These are phyloP conservation scores for Melipona bicolor DNA, from an alignment of 2,888 invertebrate species.

Conservation along the genomic window DNA sequence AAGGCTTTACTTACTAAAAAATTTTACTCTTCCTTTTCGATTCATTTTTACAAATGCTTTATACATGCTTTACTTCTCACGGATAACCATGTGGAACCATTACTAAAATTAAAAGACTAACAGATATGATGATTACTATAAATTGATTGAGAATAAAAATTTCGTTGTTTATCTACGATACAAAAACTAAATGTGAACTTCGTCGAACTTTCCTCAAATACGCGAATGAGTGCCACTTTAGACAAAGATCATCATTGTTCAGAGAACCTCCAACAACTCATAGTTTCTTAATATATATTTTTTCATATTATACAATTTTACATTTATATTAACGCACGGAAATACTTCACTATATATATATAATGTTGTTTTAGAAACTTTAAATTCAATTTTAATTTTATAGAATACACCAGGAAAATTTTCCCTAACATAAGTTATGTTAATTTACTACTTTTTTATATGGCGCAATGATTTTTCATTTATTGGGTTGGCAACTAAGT, in stretches of 20 bases:
- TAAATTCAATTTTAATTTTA: neutral
- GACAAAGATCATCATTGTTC: slow-evolving; percentile 23
- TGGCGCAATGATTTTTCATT: neutral
- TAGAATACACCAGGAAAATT: no score
- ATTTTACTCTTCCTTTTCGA: no score
- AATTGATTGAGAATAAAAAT: neutral
- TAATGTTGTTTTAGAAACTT: no score
- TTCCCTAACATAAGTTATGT: neutral
- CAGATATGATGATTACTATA: neutral
- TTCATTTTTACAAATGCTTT: no score
- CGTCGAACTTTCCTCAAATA: neutral
- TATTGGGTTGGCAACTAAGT: no score
- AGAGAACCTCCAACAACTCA: neutral
- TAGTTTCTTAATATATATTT: neutral
- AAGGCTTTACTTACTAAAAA: no score
- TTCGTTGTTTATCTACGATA: neutral
- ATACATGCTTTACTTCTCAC: no score
- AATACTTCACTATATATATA: neutral
- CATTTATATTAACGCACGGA: neutral
- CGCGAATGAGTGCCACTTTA: neutral
- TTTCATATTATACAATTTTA: neutral
- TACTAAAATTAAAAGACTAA: neutral
- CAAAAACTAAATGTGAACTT: neutral
- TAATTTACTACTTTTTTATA: neutral
- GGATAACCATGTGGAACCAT: neutral